Evolutionary conservation across 2,113 vertebrate genomes (phyloP).

Genomic region (Perca flavescens): DNA sequence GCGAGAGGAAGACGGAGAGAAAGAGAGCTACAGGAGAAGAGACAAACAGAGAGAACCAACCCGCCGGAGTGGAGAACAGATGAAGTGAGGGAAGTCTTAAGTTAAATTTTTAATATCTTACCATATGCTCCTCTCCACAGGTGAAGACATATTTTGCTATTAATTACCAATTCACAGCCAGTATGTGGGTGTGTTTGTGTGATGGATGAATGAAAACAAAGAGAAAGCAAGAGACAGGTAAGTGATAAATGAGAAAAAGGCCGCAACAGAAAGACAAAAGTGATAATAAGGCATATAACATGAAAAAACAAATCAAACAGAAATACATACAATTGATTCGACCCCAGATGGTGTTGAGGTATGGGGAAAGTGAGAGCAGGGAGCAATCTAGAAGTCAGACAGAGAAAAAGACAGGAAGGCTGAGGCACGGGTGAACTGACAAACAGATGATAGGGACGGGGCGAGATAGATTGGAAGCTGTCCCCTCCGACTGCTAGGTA

Average conservation of each 20-base stretch:
- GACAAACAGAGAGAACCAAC: conserved; percentile 23
- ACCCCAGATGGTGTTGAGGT: conserved; percentile 14
- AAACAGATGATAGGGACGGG: conserved; percentile 54
- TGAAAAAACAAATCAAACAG: conserved; percentile 15
- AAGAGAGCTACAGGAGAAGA: conserved; percentile 3
- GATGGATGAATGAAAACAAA: conserved; percentile 26
- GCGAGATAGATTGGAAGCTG: conserved; percentile 59
- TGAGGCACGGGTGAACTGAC: conserved; percentile 27
- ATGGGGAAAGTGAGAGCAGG: conserved; percentile 34
- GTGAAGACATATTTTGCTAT: conserved; percentile 58
- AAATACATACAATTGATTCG: conserved; percentile 32
- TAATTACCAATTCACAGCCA: conserved; percentile 64
- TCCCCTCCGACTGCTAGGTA: conserved; percentile 55
- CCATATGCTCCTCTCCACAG: conserved; percentile 77
- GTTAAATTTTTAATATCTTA: conserved; percentile 73
- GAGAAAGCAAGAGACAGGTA: conserved; percentile 3
- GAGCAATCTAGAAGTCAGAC: conserved; percentile 34
- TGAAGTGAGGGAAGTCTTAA: conserved; percentile 56
- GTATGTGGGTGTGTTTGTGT: conserved; percentile 46
- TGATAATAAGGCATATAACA: neutral
- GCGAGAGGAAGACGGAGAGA: neutral
- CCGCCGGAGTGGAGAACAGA: conserved; percentile 47
- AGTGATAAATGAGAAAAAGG: neutral
- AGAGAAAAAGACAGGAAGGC: conserved; percentile 41
- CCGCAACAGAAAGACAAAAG: neutral